Percentiles rank a stretch among this genome's conserved stretches.
These are phyloP conservation scores for Peromyscus aztecus DNA, from an alignment of 2,797 vertebrate genomes.

Conservation along the genomic window DNA sequence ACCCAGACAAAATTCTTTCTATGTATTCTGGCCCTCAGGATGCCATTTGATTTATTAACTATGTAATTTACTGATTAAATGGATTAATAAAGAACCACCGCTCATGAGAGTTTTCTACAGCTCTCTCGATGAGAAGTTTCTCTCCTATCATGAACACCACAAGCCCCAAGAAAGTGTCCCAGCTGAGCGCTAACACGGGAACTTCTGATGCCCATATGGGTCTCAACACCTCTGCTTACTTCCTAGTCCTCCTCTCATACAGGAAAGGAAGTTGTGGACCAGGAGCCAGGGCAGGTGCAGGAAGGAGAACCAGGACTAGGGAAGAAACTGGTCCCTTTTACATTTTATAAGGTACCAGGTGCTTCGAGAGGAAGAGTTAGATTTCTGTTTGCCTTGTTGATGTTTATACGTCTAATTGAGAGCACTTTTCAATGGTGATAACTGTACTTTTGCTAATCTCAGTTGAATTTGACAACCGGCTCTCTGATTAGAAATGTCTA, in stretches of 20 bases:
- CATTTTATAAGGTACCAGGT: not conserved
- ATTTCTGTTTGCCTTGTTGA: not conserved
- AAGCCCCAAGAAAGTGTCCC: not conserved
- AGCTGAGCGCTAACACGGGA: not conserved
- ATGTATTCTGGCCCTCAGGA: slow-evolving; percentile 57
- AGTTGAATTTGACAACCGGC: not conserved
- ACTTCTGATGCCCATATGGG: not conserved
- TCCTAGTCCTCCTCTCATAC: not conserved
- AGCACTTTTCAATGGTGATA: not conserved
- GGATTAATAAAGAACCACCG: slow-evolving; percentile 72
- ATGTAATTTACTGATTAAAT: slow-evolving; percentile 76
- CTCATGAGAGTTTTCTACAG: slow-evolving; percentile 49
- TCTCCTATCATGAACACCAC: not conserved
- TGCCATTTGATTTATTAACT: slow-evolving; percentile 77
- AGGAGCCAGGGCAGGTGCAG: not conserved
- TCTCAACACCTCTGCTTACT: too few species aligned
- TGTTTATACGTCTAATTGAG: not conserved
- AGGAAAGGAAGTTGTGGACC: not conserved
- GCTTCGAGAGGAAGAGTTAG: not conserved
- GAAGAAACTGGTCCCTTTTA: not conserved
- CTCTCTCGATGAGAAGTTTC: slow-evolving; percentile 55
- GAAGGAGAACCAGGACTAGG: not conserved
- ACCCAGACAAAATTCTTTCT: slow-evolving; percentile 25
- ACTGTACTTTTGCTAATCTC: slow-evolving; percentile 2
- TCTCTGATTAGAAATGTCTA: slow-evolving; percentile 1